Base-by-base conservation (phyloP, 2,888 invertebrate genomes). In the Creontiades dilutus region DNA sequence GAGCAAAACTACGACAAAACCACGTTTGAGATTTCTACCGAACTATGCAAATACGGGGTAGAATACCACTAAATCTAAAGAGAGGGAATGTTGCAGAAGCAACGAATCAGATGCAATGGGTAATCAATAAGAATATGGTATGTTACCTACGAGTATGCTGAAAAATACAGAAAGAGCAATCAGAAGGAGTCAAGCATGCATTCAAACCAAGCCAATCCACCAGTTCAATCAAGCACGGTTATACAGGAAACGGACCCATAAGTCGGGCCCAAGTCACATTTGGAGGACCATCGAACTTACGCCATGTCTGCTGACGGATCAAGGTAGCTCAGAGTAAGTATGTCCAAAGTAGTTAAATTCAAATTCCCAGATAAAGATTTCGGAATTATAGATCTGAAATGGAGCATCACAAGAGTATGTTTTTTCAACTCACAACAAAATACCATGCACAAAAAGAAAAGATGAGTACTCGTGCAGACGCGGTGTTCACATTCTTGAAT, bases 311-410 rank as follows among this genome's bases (percentile, higher is more conserved):
- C 91, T 90, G 92, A 91, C 19, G 92, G 92, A 91, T 92, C 92
- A 55, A 92, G 90, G 88, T 92, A 92, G 86, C 92, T 92, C 87
- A 92, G 90, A 68, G 92, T 92, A 78, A 92, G 91, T 47, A 92
- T 92, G 87, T 92, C 92, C 86, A 92, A 89, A 90, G 92, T 91
- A 89, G 95, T 95, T n/a, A 96, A 95, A 92, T 96, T 96, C 61
- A 97, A 93, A 93, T 96, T 97, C 7, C 97, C 96, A 0, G 98
- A 98, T 92, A 99, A 94, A 27, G 98, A 98, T 52, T 98, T 95
- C 0, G 98, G 98, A 93, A 99, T 97, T 80, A 99, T 98, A 0
- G 97, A 96, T 84, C 98, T 95, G 92, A 94, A 94, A 90, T 75
- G 86, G 80, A 90, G 61, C 85, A 89, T 75, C 27, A 82, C 19